phyloP scores from a whole-genome alignment of 2,888 invertebrate species.

The Ferdinandea cuprea region DNA sequence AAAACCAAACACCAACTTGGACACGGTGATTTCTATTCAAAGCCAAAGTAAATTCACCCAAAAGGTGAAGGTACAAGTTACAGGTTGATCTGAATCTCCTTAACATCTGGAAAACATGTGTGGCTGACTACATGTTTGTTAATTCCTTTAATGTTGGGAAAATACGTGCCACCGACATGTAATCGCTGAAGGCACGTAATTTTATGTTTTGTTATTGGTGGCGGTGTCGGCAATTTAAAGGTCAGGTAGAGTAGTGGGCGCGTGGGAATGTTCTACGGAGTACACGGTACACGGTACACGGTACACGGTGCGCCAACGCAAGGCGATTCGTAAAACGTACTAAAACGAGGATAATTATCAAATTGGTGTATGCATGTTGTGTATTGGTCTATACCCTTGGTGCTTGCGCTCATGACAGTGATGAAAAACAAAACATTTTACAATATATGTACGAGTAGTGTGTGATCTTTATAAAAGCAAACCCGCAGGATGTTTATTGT shows the following conservation, averaged over 20 bases:
- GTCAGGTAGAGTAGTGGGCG: conserved; percentile 72
- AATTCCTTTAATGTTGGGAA: conserved; percentile 72
- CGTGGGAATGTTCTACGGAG: conserved; percentile 63
- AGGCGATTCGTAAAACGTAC: conserved; percentile 8
- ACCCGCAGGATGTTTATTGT: conserved; percentile 67
- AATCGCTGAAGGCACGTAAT: conserved; percentile 71
- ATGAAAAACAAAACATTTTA: conserved; percentile 31
- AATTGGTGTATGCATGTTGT: conserved; percentile 24
- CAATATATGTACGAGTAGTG: conserved; percentile 14
- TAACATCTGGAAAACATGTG: conserved; percentile 71
- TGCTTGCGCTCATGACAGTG: background rate
- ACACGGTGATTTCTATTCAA: conserved; percentile 14
- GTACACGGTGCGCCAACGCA: conserved; percentile 59
- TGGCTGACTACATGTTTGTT: conserved; percentile 64
- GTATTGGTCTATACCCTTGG: conserved; percentile 8
- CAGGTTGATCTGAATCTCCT: conserved; percentile 61
- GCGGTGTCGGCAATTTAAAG: conserved; percentile 67
- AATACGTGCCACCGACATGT: conserved; percentile 72
- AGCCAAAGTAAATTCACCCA: conserved; percentile 42
- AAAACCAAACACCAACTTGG: no score
- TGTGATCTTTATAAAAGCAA: conserved; percentile 51
- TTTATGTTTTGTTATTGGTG: conserved; percentile 51
- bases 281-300: no score
- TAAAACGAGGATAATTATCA: conserved; percentile 44
- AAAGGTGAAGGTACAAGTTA: conserved; percentile 37